Percentiles rank a stretch among this genome's conserved stretches.
phyloP scores from a whole-genome alignment of 2,113 vertebrate species.

The Urocitellus parryii region DNA sequence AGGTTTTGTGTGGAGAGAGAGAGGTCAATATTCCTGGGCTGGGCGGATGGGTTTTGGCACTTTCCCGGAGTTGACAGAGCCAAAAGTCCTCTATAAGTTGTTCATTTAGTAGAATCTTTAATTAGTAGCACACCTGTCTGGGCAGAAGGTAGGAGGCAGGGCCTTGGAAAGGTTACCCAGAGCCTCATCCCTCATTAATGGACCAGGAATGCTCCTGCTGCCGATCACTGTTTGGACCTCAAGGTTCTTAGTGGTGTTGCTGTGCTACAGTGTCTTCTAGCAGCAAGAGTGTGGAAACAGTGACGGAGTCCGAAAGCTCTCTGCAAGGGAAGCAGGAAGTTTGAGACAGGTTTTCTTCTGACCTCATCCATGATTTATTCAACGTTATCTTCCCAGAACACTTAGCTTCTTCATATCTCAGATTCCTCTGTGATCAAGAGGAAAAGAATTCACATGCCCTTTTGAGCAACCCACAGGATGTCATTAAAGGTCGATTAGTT shows the following conservation, averaged over 20 bases:
- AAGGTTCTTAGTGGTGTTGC: not conserved
- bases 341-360: not conserved
- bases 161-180: not conserved
- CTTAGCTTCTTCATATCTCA: slow-evolving; percentile 49
- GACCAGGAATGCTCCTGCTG: not conserved
- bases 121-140: not conserved
- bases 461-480: not conserved
- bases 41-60: not conserved
- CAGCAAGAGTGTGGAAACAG: not conserved
- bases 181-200: not conserved
- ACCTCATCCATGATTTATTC: slow-evolving; percentile 44
- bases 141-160: not conserved
- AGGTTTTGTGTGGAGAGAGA: not conserved
- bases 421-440: slow-evolving; percentile 9
- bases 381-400: slow-evolving; percentile 53
- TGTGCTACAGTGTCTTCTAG: not conserved
- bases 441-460: not conserved
- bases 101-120: not conserved
- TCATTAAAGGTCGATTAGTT: slow-evolving; percentile 29
- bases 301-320: not conserved
- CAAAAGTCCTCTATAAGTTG: not conserved
- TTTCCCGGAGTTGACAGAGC: not conserved
- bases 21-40: not conserved
- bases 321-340: slow-evolving; percentile 31
- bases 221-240: not conserved